phyloP scores from a whole-genome alignment of 2,113 vertebrate genomes.

The Dromaius novaehollandiae region DNA sequence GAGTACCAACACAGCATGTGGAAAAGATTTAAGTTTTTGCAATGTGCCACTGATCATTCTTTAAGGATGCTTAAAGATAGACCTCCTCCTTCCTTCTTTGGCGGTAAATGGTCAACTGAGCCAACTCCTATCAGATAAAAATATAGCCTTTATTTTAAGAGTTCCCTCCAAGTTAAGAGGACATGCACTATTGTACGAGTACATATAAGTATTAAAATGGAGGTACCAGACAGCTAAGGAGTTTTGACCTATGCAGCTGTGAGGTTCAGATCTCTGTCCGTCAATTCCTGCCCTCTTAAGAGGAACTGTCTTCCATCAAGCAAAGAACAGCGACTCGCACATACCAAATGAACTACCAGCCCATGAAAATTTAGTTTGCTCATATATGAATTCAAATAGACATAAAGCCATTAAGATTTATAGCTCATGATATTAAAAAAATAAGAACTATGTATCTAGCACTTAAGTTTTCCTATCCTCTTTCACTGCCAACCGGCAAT shows the following conservation, averaged over 20 bases:
- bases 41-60: constrained; percentile 31
- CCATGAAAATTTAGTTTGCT: constrained; percentile 40
- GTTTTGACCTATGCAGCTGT: background rate
- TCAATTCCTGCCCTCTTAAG: background rate
- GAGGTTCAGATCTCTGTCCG: background rate
- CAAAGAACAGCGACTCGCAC: background rate
- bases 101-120: background rate
- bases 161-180: background rate
- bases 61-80: background rate
- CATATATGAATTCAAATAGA: constrained; percentile 45
- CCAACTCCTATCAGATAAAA: background rate
- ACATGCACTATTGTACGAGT: background rate
- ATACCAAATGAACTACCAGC: constrained; percentile 5
- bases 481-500: constrained; percentile 62
- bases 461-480: constrained; percentile 54
- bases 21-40: background rate
- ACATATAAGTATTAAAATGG: background rate
- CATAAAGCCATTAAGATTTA: constrained; percentile 20
- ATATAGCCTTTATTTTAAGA: background rate
- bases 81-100: constrained; percentile 51
- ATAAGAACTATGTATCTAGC: constrained; percentile 35
- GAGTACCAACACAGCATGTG: background rate
- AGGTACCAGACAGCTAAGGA: background rate
- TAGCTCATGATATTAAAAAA: constrained; percentile 53
- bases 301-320: background rate